Evolutionary conservation across 2,113 vertebrate genomes (phyloP).

Genomic region (Toxotes chatareus): DNA sequence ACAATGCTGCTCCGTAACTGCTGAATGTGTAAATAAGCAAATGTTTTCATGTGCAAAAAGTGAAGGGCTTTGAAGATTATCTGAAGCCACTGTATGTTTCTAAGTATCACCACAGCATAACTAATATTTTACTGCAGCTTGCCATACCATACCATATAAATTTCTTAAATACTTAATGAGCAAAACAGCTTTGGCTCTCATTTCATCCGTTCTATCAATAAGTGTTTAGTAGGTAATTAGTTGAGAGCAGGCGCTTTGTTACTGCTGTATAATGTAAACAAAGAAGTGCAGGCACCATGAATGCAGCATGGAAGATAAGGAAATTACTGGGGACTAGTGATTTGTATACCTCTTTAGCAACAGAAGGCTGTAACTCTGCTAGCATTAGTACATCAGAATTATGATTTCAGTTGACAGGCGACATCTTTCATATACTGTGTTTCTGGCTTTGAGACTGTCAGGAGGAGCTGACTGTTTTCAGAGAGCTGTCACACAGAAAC

Average conservation of each 20-base stretch:
- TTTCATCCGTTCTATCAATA: not conserved
- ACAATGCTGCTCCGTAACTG: not conserved
- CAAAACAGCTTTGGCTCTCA: not conserved
- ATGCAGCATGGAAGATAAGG: not conserved
- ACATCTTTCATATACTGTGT: slow-evolving; percentile 53
- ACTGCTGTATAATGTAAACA: not conserved
- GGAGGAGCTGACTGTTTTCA: slow-evolving; percentile 52
- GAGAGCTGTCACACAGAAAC: slow-evolving; percentile 53
- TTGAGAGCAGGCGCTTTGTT: slow-evolving; percentile 8
- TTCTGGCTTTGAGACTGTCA: slow-evolving; percentile 42
- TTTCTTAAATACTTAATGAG: not conserved
- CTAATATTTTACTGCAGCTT: not conserved
- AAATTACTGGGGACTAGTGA: not conserved
- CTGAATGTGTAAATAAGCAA: no score
- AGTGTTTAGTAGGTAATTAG: slow-evolving; percentile 7
- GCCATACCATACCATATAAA: not conserved
- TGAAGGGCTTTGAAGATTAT: no score
- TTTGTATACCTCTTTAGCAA: slow-evolving; percentile 9
- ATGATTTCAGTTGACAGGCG: slow-evolving; percentile 54
- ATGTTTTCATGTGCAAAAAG: no score
- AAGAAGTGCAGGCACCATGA: not conserved
- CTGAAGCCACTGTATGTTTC: no score
- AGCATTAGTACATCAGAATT: slow-evolving; percentile 28
- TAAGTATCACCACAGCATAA: not conserved
- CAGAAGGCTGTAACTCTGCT: slow-evolving; percentile 4